Evolutionary conservation across 2,797 vertebrate genomes (phyloP).

Genomic region (Enteromius treurensis): DNA sequence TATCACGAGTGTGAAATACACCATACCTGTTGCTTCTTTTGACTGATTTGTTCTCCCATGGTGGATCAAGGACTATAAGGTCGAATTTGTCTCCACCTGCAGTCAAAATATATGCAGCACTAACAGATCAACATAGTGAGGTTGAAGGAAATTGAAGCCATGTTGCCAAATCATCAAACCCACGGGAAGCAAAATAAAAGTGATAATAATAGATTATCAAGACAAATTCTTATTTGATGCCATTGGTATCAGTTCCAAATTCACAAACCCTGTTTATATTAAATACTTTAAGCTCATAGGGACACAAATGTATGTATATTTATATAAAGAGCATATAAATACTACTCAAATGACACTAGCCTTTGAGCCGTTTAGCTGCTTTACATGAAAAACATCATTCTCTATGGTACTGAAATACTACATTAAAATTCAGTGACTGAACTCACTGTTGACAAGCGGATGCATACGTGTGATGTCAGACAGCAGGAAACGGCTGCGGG

Average conservation of each 20-base stretch:
- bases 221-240: neutral
- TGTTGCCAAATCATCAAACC: neutral
- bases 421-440: slow-evolving; percentile 14
- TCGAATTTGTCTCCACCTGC: slow-evolving; percentile 85
- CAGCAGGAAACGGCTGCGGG: slow-evolving; percentile 86
- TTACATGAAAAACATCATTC: neutral
- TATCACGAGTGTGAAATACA: neutral
- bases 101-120: slow-evolving; percentile 43
- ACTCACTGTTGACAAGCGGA: slow-evolving; percentile 88
- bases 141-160: neutral
- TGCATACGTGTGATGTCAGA: slow-evolving; percentile 88
- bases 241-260: neutral
- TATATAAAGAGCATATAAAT: neutral
- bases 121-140: neutral
- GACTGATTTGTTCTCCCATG: slow-evolving; percentile 97
- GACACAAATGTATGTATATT: neutral
- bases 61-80: slow-evolving; percentile 92
- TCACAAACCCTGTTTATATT: neutral
- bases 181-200: neutral
- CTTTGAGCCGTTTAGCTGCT: neutral
- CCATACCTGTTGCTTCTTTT: slow-evolving; percentile 92
- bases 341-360: neutral
- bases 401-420: neutral
- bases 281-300: neutral
- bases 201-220: neutral